Conservation (phyloP, 2,888 invertebrate genomes). For the Megalurothrips usitatus region DNA sequence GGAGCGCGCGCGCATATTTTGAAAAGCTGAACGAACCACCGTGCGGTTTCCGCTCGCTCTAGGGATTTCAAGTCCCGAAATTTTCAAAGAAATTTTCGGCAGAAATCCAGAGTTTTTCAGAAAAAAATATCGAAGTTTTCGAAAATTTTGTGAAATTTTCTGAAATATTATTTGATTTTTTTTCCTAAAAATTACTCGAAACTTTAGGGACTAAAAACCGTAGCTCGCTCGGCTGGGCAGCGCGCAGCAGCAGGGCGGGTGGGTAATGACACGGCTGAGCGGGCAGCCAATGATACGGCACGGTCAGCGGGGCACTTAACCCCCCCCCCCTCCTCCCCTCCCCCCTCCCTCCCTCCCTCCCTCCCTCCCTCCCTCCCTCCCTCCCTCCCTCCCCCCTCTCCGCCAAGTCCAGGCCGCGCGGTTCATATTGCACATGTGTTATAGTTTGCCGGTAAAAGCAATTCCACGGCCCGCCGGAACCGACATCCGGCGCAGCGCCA, state of each 20-base stretch:
- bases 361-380: not conserved
- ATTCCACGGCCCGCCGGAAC: conserved; percentile 9
- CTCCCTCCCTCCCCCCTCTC: not conserved
- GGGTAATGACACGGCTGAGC: not conserved
- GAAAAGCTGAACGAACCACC: no score
- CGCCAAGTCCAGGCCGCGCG: not conserved
- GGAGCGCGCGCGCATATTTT: no score
- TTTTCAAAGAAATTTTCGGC: no score
- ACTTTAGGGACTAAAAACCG: no score
- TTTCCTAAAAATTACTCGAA: no score
- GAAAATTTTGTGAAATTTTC: no score
- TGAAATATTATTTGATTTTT: no score
- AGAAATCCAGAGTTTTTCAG: no score
- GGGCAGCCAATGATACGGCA: conserved; percentile 20
- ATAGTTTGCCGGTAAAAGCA: conserved; percentile 19
- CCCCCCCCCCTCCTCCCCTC: not conserved
- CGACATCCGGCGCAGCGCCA: not conserved
- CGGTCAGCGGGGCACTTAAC: not conserved
- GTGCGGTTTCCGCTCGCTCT: no score
- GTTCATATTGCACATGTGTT: not conserved
- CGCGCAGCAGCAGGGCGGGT: not conserved
- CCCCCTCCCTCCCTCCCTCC: not conserved
- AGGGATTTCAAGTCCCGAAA: no score
- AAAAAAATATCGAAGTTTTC: no score
- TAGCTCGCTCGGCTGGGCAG: not conserved